phyloP scores from a whole-genome alignment of 2,888 invertebrate species.

The Iselma pallidipennis region DNA sequence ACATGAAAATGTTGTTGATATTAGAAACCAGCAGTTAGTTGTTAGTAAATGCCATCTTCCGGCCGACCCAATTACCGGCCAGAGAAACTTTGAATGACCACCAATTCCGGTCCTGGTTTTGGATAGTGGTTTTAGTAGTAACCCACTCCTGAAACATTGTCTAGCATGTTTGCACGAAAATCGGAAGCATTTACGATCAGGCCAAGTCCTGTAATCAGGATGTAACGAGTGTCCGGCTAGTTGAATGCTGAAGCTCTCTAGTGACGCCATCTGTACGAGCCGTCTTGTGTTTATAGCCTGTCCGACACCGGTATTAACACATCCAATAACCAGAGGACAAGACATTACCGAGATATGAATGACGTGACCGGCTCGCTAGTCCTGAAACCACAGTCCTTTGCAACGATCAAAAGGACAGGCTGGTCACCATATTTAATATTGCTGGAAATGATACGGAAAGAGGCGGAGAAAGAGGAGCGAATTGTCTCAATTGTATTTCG shows the following conservation, averaged over 20 bases:
- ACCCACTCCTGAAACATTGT: conserved; percentile 2
- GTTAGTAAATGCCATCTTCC: background rate
- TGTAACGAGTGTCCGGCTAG: conserved; percentile 51
- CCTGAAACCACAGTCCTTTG: conserved; percentile 35
- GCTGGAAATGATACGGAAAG: background rate
- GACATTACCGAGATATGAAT: conserved; percentile 57
- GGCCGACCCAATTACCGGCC: background rate
- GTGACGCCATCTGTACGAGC: conserved; percentile 52
- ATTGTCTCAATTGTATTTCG: background rate
- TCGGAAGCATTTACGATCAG: conserved; percentile 23
- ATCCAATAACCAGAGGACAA: conserved; percentile 56
- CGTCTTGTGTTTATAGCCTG: conserved; percentile 57
- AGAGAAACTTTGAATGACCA: background rate
- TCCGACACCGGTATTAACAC: conserved; percentile 57
- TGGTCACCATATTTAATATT: background rate
- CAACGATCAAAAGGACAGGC: conserved; percentile 18
- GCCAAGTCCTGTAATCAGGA: conserved; percentile 48
- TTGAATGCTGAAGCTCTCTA: background rate
- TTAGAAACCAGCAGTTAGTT: background rate
- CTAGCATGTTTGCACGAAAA: conserved; percentile 15
- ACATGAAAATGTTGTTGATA: no score
- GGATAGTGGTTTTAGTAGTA: background rate
- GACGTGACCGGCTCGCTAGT: conserved; percentile 51
- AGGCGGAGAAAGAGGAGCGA: no score
- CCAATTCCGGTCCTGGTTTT: background rate